phyloP scores from a whole-genome alignment of 2,888 invertebrate genomes.

The Macrosiphum euphorbiae region DNA sequence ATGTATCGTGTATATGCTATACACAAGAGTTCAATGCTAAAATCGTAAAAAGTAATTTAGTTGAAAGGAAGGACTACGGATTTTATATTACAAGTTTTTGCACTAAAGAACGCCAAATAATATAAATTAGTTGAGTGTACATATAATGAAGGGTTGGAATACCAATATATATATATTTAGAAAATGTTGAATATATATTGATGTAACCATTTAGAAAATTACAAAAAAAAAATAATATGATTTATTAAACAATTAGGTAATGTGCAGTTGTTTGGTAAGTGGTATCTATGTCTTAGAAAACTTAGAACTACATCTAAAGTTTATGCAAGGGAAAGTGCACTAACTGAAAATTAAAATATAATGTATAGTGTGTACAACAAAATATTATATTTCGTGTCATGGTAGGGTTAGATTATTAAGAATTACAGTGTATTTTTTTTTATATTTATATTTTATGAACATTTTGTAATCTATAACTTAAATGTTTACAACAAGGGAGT shows the following conservation, averaged over 20 bases:
- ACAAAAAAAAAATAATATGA: neutral
- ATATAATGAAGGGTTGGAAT: neutral
- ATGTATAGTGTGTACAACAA: neutral
- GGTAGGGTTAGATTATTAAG: neutral
- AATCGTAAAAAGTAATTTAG: slow-evolving; percentile 44
- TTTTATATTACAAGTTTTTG: slow-evolving; percentile 52
- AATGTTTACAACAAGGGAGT: neutral
- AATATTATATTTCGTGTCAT: neutral
- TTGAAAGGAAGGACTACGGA: slow-evolving; percentile 16
- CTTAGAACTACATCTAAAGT: neutral
- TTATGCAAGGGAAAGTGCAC: neutral
- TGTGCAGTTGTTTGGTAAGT: neutral
- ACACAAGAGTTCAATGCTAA: neutral
- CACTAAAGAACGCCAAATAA: slow-evolving; percentile 31
- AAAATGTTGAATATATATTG: neutral
- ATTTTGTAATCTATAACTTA: neutral
- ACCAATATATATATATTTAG: neutral
- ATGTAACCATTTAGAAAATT: slow-evolving; percentile 26
- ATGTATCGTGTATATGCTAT: neutral
- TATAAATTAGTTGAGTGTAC: slow-evolving; percentile 39
- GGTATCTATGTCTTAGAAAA: neutral
- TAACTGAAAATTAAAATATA: neutral
- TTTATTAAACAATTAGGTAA: slow-evolving; percentile 39
- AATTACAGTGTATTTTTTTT: neutral
- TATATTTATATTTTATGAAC: neutral